Evolutionary conservation across 2,113 vertebrate species (phyloP), one percentile per base, ranked within the genome.

Genomic region (Misgurnus mizolepis): DNA sequence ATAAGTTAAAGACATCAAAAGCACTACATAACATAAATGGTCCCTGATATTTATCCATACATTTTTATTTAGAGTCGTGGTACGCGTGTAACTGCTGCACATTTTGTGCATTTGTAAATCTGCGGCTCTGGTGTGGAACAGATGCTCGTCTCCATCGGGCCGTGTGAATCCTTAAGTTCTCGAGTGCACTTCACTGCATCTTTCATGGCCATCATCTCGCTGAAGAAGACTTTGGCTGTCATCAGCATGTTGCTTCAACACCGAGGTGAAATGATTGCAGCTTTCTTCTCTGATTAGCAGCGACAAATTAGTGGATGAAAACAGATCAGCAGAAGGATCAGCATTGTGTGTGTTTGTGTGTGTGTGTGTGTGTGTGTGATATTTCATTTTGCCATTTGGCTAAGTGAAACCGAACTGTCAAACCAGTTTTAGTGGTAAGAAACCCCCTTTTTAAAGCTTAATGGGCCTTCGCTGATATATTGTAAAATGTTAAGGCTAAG

Each of bases 211-310:
- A 79, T 89, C 85, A 84, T 81, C 87, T 89, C 83, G 84, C 86
- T 86, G 76, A 86, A 41, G 62, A 78, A 79, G 67, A 80, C 83
- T 81, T 85, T 79, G 58, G 86, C 89, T 91, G 88, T 89, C 88
- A 90, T 71, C 60, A 69, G 75, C 79, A 88, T 88, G 88, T 91
- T 92, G 89, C 91, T 84, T 89, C 90, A 90, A 90, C 88, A 91
- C 87, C 85, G 87, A 89, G 91, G 89, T 91, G 91, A 86, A 89
- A 90, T 91, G 90, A 93, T 92, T 91, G 86, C 91, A 91, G 92
- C 84, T 90, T 91, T 91, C 80, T 86, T 88, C 83, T 88, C 81
- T 88, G 87, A 90, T 91, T 85, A 85, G 80, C 82, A 83, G 69
- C 10, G 74, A 85, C 41, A 68, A 77, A 76, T 76, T 81, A 76